Base-by-base conservation (phyloP, 1,140 invertebrate genomes). In the Drosophila orena region DNA sequence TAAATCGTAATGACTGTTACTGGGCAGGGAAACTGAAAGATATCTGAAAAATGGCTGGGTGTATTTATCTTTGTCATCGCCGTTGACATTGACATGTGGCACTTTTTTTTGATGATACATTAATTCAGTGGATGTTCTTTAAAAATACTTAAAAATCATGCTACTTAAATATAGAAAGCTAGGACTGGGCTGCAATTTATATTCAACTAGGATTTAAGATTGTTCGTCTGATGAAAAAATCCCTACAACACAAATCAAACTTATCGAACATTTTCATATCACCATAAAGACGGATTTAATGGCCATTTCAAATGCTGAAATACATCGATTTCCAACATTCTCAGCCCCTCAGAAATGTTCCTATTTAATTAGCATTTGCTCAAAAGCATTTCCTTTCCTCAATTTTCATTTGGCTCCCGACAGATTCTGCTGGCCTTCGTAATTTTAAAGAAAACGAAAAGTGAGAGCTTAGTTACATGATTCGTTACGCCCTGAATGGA, bases 1-100 rank as follows among this genome's bases (percentile, higher is more conserved):
- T 79, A 83, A 79, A 77, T 88, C 75, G 58, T 58, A 79, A 55
- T 49, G 42, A 17, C 50, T n/a, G 22, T 52, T 7, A 50, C 53
- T 34, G 44, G 17, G 7, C 40, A n/a, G 22, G 24, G n/a, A 37
- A 62, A 43, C 44, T n/a, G 57, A 42, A 49, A 20, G 40, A 53
- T 47, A 20, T 38, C 5, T 24, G n/a, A n/a, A n/a, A n/a, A n/a
- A n/a, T 44, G 12, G 20, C 24, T 49, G 46, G n/a, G 11, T 73
- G 47, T 84, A 89, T 88, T 89, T 84, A 59, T 88, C 84, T 80
- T 77, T 90, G 84, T 88, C 84, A 88, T 84, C 77, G 85, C 68
- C 72, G 66, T 88, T 90, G 84, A 88, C 84, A 88, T 83, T 86
- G 81, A 86, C 83, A 76, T 86, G 81, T 88, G 83, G 68, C 68